Evolutionary conservation across 2,797 vertebrate genomes (phyloP).

Genomic region (Ammospiza maritima): DNA sequence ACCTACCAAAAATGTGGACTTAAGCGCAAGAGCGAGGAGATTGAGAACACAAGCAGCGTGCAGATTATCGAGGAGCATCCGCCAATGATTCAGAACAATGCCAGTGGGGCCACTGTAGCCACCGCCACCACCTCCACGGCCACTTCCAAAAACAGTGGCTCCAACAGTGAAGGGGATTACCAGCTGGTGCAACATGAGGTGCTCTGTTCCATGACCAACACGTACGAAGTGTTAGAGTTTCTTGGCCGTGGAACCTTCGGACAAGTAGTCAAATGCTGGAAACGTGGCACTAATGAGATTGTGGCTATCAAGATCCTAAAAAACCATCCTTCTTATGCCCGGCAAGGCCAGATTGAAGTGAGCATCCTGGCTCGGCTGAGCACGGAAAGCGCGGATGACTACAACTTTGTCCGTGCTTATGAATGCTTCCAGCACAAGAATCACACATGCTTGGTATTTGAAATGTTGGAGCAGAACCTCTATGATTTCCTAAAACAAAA

Average conservation of each 20-base stretch:
- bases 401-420: conserved; percentile 97
- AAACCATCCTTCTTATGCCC: conserved; percentile 97
- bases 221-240: conserved; percentile 97
- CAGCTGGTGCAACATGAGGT: conserved; percentile 98
- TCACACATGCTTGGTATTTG: conserved; percentile 99
- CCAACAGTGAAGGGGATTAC: conserved; percentile 97
- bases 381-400: conserved; percentile 97
- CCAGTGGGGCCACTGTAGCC: conserved; percentile 89
- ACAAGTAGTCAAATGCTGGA: conserved; percentile 99
- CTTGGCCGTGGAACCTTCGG: conserved; percentile 96
- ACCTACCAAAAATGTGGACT: conserved; percentile 99
- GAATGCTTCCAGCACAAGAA: conserved; percentile 99
- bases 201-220: conserved; percentile 99
- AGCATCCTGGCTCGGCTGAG: conserved; percentile 98
- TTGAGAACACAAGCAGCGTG: conserved; percentile 94
- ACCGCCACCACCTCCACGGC: conserved; percentile 92
- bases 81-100: conserved; percentile 94
- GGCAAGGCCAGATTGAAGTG: conserved; percentile 98
- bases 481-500: conserved; percentile 99
- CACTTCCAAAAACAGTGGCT: conserved; percentile 95
- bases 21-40: conserved; percentile 98
- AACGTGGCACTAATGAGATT: conserved; percentile 97
- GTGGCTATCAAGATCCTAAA: conserved; percentile 99
- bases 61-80: conserved; percentile 96
- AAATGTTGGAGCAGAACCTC: conserved; percentile 99